Evolutionary conservation across 2,888 invertebrate genomes (phyloP).

Genomic region (Salticus scenicus): DNA sequence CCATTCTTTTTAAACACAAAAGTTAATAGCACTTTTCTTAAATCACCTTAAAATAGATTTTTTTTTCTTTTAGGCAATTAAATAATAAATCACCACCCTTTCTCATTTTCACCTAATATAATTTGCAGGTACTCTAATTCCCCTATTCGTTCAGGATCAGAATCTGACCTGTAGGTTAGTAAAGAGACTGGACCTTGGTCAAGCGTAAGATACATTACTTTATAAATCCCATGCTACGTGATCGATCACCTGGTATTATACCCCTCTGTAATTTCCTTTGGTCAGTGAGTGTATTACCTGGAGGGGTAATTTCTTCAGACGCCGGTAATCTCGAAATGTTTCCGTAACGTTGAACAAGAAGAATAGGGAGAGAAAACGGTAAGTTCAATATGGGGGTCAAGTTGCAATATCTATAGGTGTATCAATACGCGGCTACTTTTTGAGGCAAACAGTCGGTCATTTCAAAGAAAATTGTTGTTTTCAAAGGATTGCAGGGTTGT

Average conservation of each 20-base stretch:
- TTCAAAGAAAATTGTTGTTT: neutral
- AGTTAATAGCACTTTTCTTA: too few species aligned
- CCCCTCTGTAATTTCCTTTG: slow-evolving; percentile 11
- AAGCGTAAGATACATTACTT: slow-evolving; percentile 21
- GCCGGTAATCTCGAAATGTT: neutral
- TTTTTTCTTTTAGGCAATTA: neutral
- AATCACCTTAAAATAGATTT: neutral
- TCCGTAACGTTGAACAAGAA: slow-evolving; percentile 21
- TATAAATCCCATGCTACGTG: neutral
- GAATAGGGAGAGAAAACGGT: neutral
- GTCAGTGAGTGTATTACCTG: neutral
- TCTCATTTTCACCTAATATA: neutral
- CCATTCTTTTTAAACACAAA: too few species aligned
- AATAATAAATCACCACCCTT: neutral
- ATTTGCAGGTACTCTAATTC: neutral
- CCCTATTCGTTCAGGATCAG: too few species aligned
- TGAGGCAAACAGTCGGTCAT: slow-evolving; percentile 1
- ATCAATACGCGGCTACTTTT: neutral
- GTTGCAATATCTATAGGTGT: neutral
- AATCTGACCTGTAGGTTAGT: neutral
- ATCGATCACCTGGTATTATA: neutral
- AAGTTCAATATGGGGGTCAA: neutral
- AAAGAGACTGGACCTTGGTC: neutral
- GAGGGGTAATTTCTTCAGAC: neutral
- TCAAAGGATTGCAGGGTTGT: neutral